Evolutionary conservation across 2,797 vertebrate genomes (phyloP), one percentile per base, ranked within the genome.

Genomic region (Cirrhinus molitorella): DNA sequence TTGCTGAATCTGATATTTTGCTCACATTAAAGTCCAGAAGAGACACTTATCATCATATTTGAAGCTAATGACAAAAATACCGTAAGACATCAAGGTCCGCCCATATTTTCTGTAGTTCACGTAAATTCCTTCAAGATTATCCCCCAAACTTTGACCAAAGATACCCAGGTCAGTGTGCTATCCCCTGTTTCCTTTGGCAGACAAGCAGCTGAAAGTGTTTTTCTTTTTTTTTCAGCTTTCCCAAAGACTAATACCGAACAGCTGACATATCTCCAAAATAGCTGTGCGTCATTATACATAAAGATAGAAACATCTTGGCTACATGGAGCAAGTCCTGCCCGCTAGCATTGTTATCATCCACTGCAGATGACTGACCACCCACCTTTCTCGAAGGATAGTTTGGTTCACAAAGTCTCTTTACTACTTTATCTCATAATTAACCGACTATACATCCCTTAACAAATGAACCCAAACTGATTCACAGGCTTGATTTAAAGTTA

Each of bases 251-350:
- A 91, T 93, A 91, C 88, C 83, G 92, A 95, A 95, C 95, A 96
- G 95, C 95, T 96, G 95, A 94, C 94, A 94, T 93, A 93, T 94
- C 92, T 93, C 94, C 87, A 95, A 95, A 95, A 95, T 95, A 96
- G 94, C 92, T 85, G 87, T 89, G 90, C 89, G 93, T 94, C 92
- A 93, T 91, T 92, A 88, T 88, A 89, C 81, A 90, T 89, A 92
- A 93, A 93, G 91, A 94, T 92, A 94, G 92, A 86, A 88, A 87
- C 86, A 87, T 91, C 89, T 89, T 86, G 87, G 88, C 88, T 88
- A 78, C 80, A 86, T 82, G 83, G 85, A 71, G 80, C 79, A 85
- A 87, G 85, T 87, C 73, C 73, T 74, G 71, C 83, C 79, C 57
- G 21, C 74, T 86, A 90, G 90, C 91, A 90, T 83, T 88, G 74